Percentiles rank a stretch among this genome's conserved stretches.
Evolutionary conservation across 2,797 vertebrate genomes (phyloP).

Genomic region (Hemitrygon akajei): DNA sequence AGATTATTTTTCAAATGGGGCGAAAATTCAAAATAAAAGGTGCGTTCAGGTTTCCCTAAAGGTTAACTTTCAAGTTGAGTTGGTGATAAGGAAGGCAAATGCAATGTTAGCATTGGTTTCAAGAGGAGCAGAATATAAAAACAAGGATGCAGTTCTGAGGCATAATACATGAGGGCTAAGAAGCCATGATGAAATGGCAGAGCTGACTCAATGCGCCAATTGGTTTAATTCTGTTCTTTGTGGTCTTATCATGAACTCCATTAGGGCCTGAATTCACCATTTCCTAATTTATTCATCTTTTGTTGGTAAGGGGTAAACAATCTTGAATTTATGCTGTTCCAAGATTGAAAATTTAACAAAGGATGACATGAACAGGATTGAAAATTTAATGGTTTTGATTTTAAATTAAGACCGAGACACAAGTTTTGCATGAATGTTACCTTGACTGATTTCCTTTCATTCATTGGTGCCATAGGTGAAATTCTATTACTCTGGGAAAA

Average conservation of each 20-base stretch:
- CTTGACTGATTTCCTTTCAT: not conserved
- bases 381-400: not conserved
- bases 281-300: not conserved
- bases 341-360: not conserved
- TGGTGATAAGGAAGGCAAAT: too few species aligned
- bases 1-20: too few species aligned
- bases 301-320: not conserved
- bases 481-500: not conserved
- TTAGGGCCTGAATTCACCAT: not conserved
- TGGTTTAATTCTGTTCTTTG: too few species aligned
- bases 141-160: too few species aligned
- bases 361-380: not conserved
- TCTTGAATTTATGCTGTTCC: not conserved
- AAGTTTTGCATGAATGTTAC: not conserved
- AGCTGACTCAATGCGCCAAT: too few species aligned
- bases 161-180: too few species aligned
- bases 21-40: too few species aligned
- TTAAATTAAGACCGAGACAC: not conserved
- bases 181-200: too few species aligned
- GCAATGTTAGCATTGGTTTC: too few species aligned
- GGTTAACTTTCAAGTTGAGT: too few species aligned
- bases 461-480: not conserved
- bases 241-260: not conserved
- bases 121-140: too few species aligned
- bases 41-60: too few species aligned